Evolutionary conservation across 2,797 vertebrate species (phyloP).

Genomic region (Masticophis lateralis): DNA sequence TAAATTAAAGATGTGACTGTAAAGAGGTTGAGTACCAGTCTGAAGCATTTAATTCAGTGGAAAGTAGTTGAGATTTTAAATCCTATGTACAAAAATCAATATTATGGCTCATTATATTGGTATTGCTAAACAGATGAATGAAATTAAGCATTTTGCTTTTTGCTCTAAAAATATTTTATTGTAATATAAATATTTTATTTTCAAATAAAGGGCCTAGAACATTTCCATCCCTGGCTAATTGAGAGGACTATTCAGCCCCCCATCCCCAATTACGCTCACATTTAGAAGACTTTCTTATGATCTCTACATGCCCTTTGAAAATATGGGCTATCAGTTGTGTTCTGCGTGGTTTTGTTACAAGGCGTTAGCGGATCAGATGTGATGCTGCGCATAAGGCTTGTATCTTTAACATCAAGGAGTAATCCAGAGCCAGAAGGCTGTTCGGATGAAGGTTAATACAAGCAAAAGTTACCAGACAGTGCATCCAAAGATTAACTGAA

Average conservation of each 20-base stretch:
- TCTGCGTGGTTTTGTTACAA: not conserved
- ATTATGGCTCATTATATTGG: constrained; percentile 80
- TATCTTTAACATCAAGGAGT: not conserved
- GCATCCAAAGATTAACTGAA: not conserved
- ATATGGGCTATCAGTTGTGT: not conserved
- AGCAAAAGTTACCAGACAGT: not conserved
- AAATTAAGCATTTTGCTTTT: constrained; percentile 73
- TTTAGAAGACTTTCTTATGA: constrained; percentile 51
- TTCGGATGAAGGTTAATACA: not conserved
- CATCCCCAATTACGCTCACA: constrained; percentile 55
- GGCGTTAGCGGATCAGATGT: not conserved
- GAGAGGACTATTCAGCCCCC: constrained; percentile 29
- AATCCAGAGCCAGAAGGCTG: not conserved
- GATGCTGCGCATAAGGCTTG: not conserved
- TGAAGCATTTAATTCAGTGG: constrained; percentile 90
- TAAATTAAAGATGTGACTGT: constrained; percentile 96
- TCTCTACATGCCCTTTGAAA: constrained; percentile 3
- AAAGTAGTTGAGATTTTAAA: constrained; percentile 88
- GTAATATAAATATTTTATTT: constrained; percentile 61
- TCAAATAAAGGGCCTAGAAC: constrained; percentile 58
- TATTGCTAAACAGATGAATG: constrained; percentile 80
- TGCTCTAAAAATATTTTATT: constrained; percentile 62
- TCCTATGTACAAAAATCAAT: constrained; percentile 78
- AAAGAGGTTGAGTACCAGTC: constrained; percentile 86
- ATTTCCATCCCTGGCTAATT: constrained; percentile 63